Percentiles rank a stretch among this genome's conserved stretches.
Conservation (phyloP, 2,113 vertebrate species). For the Podarcis muralis region DNA sequence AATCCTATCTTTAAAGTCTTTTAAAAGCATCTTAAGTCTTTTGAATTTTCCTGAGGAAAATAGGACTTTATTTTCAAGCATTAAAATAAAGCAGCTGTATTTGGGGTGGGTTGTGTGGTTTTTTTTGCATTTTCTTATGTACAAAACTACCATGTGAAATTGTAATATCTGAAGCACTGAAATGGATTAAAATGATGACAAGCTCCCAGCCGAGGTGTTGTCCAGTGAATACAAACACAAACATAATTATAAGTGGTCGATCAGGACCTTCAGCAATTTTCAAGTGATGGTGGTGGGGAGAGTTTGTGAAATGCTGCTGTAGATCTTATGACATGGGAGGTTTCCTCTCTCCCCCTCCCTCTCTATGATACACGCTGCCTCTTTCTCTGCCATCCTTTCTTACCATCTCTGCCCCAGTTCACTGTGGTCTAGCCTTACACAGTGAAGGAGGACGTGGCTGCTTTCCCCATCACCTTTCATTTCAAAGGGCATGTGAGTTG, state of each 20-base stretch:
- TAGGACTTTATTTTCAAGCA: neutral
- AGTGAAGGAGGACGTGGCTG: neutral
- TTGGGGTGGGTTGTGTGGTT: no score
- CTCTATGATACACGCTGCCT: neutral
- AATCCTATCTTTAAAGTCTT: conserved; percentile 2
- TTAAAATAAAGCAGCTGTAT: neutral
- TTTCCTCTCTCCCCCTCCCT: neutral
- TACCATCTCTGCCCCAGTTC: neutral
- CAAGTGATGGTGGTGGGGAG: no score
- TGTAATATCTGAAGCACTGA: neutral
- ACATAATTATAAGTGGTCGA: neutral
- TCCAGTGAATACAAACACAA: neutral
- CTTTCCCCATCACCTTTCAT: neutral
- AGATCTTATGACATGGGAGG: neutral
- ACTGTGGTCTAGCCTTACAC: neutral
- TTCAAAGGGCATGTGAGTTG: neutral
- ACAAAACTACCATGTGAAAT: neutral
- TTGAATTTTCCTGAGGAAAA: neutral
- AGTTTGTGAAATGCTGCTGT: no score
- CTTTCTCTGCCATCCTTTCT: neutral
- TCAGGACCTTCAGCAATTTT: no score
- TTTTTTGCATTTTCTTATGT: neutral
- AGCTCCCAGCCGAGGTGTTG: neutral
- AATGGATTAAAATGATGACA: neutral
- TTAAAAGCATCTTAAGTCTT: neutral